Evolutionary conservation across 1,140 invertebrate species (phyloP).

Genomic region (Tetragnatha versicolor): DNA sequence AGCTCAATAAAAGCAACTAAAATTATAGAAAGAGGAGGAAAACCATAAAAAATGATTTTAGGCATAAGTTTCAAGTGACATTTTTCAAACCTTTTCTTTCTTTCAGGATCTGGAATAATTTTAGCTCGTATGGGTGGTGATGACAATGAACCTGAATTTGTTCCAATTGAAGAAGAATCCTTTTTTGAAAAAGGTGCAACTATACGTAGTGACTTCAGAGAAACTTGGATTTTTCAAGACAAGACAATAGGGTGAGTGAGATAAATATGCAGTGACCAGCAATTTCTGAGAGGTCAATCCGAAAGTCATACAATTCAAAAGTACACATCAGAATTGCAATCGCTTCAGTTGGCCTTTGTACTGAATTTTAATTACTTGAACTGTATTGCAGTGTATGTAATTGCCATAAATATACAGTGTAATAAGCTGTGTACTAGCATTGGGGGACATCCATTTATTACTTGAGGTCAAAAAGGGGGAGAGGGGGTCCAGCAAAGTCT

Average conservation of each 20-base stretch:
- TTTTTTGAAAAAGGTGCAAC: constrained; percentile 1
- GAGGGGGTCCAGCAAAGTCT: no score
- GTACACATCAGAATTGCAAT: no score
- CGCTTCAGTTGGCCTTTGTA: no score
- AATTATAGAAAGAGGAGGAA: neutral
- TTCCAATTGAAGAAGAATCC: neutral
- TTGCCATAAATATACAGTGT: no score
- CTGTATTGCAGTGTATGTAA: no score
- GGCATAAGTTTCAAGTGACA: neutral
- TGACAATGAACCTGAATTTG: neutral
- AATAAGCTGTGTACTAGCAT: no score
- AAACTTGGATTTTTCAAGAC: constrained; percentile 40
- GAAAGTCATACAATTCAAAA: no score
- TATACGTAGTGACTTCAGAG: constrained; percentile 38
- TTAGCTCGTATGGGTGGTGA: neutral
- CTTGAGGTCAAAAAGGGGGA: no score
- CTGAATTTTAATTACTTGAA: no score
- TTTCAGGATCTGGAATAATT: neutral
- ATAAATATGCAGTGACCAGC: no score
- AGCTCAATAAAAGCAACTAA: neutral
- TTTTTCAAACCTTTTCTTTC: neutral
- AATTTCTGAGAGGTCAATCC: no score
- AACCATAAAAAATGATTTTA: neutral
- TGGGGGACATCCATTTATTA: no score
- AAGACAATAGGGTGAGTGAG: constrained; percentile 13